Conservation (phyloP, 1,140 invertebrate genomes). For the Drosophila cardini region DNA sequence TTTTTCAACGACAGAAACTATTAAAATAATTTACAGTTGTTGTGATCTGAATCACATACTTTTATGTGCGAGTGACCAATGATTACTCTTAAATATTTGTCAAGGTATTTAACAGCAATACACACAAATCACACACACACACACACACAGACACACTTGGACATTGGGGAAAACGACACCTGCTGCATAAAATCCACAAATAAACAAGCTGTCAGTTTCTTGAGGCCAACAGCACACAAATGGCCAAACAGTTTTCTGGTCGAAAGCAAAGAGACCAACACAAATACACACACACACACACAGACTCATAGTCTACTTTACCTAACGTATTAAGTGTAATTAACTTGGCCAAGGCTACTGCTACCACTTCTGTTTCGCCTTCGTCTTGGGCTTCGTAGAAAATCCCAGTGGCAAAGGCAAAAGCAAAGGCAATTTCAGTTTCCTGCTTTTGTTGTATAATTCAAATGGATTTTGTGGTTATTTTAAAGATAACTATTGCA, state of each 20-base stretch:
- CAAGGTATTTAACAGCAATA: conserved; percentile 55
- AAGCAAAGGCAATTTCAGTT: conserved; percentile 10
- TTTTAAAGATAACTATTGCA: conserved; percentile 75
- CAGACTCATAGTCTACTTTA: conserved; percentile 32
- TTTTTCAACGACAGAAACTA: conserved; percentile 43
- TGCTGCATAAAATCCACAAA: conserved; percentile 43
- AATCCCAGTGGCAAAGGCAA: conserved; percentile 25
- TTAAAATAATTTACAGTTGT: conserved; percentile 69
- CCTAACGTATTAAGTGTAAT: conserved; percentile 77
- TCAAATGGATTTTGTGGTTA: conserved; percentile 79
- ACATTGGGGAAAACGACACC: conserved; percentile 25
- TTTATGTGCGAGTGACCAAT: conserved; percentile 27
- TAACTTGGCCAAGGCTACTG: conserved; percentile 62
- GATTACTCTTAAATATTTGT: conserved; percentile 66
- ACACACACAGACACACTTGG: not conserved
- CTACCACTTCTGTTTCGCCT: not conserved
- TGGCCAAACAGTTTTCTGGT: conserved; percentile 70
- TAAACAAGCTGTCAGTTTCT: conserved; percentile 45
- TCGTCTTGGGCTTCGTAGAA: not conserved
- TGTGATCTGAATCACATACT: conserved; percentile 20
- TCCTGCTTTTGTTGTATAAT: conserved; percentile 68
- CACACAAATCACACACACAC: conserved; percentile 12
- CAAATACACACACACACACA: conserved; percentile 25
- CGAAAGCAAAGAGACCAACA: conserved; percentile 40
- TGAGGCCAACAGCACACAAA: conserved; percentile 61